These are phyloP conservation scores for Encarsia formosa DNA, from an alignment of 2,888 invertebrate genomes.

Conservation along the genomic window DNA sequence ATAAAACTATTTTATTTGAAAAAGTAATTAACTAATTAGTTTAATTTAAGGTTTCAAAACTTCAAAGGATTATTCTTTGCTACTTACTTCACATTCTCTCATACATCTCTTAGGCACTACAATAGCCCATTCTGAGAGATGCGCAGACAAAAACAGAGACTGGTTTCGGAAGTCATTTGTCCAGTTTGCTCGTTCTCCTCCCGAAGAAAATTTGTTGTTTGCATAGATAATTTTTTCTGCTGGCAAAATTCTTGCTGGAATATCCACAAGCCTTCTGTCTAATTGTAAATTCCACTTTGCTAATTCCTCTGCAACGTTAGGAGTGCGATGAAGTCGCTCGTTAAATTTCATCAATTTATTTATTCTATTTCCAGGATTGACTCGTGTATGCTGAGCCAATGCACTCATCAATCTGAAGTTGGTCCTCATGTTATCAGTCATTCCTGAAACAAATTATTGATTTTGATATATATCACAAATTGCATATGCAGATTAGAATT, in stretches of 20 bases:
- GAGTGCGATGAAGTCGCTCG: constrained; percentile 56
- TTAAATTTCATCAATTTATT: constrained; percentile 66
- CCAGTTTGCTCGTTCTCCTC: constrained; percentile 89
- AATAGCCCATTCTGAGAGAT: constrained; percentile 35
- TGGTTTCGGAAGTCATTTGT: constrained; percentile 61
- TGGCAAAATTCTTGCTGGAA: constrained; percentile 65
- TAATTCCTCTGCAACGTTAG: constrained; percentile 58
- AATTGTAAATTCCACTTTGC: constrained; percentile 68
- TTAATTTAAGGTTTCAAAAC: too few relatives aligned
- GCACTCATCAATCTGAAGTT: constrained; percentile 66
- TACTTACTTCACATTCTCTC: not conserved
- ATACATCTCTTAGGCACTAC: not conserved
- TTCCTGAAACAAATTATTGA: constrained; percentile 59
- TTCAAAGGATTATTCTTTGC: too few relatives aligned
- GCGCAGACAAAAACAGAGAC: constrained; percentile 21
- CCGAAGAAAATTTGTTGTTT: constrained; percentile 52
- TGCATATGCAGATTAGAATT: constrained; percentile 61
- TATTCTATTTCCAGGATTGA: constrained; percentile 66
- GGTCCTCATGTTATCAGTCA: constrained; percentile 65
- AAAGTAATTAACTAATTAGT: too few relatives aligned
- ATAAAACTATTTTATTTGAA: too few relatives aligned
- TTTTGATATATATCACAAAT: too few relatives aligned
- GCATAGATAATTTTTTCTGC: constrained; percentile 62
- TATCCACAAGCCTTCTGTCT: constrained; percentile 59
- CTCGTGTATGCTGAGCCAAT: constrained; percentile 69